phyloP scores from a whole-genome alignment of 2,797 vertebrate genomes.

The Malacoraja senta region DNA sequence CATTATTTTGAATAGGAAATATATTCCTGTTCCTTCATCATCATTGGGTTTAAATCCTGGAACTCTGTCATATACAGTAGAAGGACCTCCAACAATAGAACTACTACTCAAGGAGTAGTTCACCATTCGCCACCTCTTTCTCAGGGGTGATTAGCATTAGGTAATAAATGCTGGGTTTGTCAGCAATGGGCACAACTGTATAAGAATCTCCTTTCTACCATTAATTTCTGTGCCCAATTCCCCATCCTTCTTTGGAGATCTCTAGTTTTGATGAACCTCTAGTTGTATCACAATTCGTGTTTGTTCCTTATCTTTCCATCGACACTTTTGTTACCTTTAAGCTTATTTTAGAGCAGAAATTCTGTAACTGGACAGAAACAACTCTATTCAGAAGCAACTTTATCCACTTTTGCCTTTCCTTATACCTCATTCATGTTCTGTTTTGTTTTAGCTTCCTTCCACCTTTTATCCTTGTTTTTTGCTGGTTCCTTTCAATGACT shows the following conservation, averaged over 20 bases:
- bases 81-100: too few relatives aligned
- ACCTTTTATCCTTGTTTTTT: not conserved
- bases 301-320: not conserved
- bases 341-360: not conserved
- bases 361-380: not conserved
- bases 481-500: conserved; percentile 19
- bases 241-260: not conserved
- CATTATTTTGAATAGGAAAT: too few relatives aligned
- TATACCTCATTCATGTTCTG: not conserved
- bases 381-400: not conserved
- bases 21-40: too few relatives aligned
- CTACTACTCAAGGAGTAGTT: too few relatives aligned
- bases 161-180: too few relatives aligned
- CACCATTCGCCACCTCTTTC: too few relatives aligned
- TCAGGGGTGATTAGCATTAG: too few relatives aligned
- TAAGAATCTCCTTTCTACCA: too few relatives aligned
- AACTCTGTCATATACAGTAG: too few relatives aligned
- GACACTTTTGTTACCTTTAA: not conserved
- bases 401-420: not conserved
- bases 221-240: too few relatives aligned
- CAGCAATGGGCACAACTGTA: too few relatives aligned
- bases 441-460: conserved; percentile 21
- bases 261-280: not conserved
- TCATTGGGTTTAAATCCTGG: too few relatives aligned
- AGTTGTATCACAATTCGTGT: not conserved